Percentiles rank a stretch among this genome's conserved stretches.
Evolutionary conservation across 2,113 vertebrate species (phyloP).

Genomic region (Columba livia): DNA sequence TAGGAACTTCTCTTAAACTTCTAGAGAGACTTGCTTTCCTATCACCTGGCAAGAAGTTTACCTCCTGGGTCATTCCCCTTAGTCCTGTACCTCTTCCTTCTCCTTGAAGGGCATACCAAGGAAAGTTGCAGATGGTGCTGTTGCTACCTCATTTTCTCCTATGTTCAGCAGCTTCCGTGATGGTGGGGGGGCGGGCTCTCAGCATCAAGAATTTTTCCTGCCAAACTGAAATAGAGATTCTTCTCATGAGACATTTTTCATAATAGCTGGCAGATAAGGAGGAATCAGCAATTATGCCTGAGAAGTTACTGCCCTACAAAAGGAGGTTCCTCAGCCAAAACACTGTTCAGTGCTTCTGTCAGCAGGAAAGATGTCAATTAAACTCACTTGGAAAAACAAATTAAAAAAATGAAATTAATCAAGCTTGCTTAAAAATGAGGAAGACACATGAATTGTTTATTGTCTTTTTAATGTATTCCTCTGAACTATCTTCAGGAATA

Average conservation of each 20-base stretch:
- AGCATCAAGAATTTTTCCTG: background rate
- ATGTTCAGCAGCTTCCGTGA: background rate
- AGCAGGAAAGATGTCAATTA: background rate
- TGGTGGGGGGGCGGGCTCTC: background rate
- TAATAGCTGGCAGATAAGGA: background rate
- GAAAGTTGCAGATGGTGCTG: background rate
- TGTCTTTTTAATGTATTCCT: constrained; percentile 24
- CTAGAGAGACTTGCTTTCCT: background rate
- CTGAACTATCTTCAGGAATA: constrained; percentile 84
- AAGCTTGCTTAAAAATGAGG: background rate
- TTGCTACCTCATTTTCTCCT: background rate
- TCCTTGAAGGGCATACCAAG: background rate
- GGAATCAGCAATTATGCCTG: background rate
- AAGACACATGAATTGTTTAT: background rate
- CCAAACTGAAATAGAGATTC: background rate
- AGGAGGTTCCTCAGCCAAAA: background rate
- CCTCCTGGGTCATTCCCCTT: background rate
- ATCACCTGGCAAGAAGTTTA: background rate
- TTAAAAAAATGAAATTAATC: background rate
- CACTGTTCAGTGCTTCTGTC: background rate
- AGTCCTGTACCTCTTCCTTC: background rate
- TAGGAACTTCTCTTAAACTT: background rate
- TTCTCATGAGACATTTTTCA: background rate
- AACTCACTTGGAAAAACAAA: background rate
- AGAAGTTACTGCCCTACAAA: background rate